These are phyloP conservation scores for Macropis europaea DNA, from an alignment of 2,888 invertebrate species.

Conservation along the genomic window DNA sequence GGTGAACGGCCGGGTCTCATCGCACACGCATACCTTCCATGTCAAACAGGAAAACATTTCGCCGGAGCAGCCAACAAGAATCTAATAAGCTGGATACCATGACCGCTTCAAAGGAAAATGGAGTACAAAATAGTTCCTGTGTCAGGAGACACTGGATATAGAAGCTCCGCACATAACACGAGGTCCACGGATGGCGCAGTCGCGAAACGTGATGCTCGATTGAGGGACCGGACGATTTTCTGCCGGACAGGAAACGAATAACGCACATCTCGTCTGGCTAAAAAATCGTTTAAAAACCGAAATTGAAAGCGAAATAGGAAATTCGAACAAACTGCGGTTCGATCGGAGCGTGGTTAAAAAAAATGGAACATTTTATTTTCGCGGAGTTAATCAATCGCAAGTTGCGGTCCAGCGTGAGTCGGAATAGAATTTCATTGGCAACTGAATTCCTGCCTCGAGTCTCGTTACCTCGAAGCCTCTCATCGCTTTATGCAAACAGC, in stretches of 20 bases:
- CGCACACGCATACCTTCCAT: neutral
- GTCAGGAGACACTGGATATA: constrained; percentile 8
- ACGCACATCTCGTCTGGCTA: neutral
- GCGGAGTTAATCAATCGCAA: constrained; percentile 4
- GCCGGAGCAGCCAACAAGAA: constrained; percentile 23
- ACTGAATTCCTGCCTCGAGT: constrained; percentile 54
- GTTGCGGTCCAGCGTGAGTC: constrained; percentile 24
- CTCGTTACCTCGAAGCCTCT: constrained; percentile 64
- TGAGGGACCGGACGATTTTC: constrained; percentile 1
- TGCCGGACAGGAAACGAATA: neutral
- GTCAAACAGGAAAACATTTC: constrained; percentile 29
- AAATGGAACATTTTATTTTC: neutral
- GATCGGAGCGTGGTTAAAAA: neutral
- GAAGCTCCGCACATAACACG: constrained; percentile 7
- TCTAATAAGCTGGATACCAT: constrained; percentile 59
- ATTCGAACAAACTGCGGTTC: constrained; percentile 1
- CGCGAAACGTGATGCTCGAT: constrained; percentile 26
- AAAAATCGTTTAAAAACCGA: constrained; percentile 4
- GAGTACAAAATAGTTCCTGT: constrained; percentile 35
- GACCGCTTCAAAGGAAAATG: constrained; percentile 44
- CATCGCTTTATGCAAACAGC: constrained; percentile 67
- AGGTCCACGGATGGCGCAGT: neutral
- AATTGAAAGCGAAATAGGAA: neutral
- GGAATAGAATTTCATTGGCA: constrained; percentile 60
- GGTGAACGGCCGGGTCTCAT: neutral